Base-by-base conservation (phyloP, 2,113 vertebrate genomes). In the Tinamus guttatus region DNA sequence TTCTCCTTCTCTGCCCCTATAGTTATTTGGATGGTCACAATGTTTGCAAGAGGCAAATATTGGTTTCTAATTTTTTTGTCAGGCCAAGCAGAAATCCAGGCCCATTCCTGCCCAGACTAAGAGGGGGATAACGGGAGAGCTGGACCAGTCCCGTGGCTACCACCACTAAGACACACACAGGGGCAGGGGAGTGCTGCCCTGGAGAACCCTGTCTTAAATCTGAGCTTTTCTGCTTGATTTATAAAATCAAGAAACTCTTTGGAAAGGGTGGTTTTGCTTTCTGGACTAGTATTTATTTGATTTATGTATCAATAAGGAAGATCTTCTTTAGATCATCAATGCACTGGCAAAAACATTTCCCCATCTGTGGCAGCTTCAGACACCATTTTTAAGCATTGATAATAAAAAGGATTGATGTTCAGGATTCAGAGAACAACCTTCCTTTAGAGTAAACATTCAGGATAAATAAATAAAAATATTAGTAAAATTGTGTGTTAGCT, bases 401-500 rank as follows among this genome's bases (percentile, higher is more conserved):
- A 96, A 95, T 92, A 85, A 92, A 94, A 92, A 91, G 92, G 93
- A 85, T 60, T 69, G 84, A 95, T 81, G 87, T 96, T 94, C 89
- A 63, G 84, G 81, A 41, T 88, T 84, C 64, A 89, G n/a, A 71
- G 73, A 78, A 90, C 62, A 96, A 87, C 41, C 70, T 93, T 71
- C 22, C 7, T 63, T 78, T 56, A 47, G 64, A 45, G 79, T 32
- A 54, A 59, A 79, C 11, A 5, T 12, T 15, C 11, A 8, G 41
- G 13, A 30, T 51, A 81, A 93, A 69, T 25, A 91, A 74, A 81
- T 30, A 36, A 59, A 56, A 81, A 28, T 21, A 6, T 52, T 43
- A 34, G 45, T 59, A 12, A n/a, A 63, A 45, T 4, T 41, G 20
- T 30, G 36, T 73, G 30, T 58, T 67, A 56, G 22, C 65, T 88